Evolutionary conservation across 1,140 invertebrate species (phyloP).

Genomic region (Drosophila fuyamai): DNA sequence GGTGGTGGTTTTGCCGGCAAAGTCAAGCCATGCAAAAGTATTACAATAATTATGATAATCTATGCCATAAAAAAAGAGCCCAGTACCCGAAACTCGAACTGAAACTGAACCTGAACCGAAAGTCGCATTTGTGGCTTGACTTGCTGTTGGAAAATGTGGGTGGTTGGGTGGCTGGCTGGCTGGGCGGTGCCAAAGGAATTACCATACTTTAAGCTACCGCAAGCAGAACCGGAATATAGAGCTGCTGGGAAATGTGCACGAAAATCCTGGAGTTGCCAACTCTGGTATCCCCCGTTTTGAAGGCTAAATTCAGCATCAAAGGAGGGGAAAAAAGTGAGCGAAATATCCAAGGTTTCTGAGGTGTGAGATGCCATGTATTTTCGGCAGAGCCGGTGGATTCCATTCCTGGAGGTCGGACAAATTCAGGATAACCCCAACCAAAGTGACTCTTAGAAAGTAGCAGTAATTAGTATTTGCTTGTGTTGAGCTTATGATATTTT

Average conservation of each 20-base stretch:
- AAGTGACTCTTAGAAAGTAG: background rate
- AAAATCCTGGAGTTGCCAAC: conserved; percentile 39
- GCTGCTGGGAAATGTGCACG: conserved; percentile 15
- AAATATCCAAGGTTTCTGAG: background rate
- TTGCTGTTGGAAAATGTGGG: conserved; percentile 28
- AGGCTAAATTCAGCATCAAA: background rate
- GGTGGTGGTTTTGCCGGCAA: conserved; percentile 4
- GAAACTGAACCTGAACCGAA: conserved; percentile 33
- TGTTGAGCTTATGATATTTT: background rate
- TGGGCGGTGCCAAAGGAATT: conserved; percentile 54
- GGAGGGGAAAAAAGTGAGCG: too few species aligned
- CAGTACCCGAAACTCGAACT: conserved; percentile 26
- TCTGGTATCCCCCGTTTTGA: conserved; percentile 46
- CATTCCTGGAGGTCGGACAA: background rate
- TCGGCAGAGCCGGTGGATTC: background rate
- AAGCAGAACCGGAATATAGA: conserved; percentile 23
- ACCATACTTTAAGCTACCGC: conserved; percentile 81
- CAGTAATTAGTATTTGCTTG: background rate
- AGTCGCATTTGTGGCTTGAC: conserved; percentile 70
- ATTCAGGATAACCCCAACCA: background rate
- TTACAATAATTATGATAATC: conserved; percentile 84
- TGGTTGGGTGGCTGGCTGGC: conserved; percentile 10
- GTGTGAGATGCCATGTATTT: background rate
- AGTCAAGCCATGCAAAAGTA: conserved; percentile 82
- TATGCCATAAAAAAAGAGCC: conserved; percentile 79